A percentile compares a stretch with the other conserved stretches of the same genome.
These are phyloP conservation scores for Coecobrya sp. DNA, from an alignment of 2,888 invertebrate species.

Conservation along the genomic window DNA sequence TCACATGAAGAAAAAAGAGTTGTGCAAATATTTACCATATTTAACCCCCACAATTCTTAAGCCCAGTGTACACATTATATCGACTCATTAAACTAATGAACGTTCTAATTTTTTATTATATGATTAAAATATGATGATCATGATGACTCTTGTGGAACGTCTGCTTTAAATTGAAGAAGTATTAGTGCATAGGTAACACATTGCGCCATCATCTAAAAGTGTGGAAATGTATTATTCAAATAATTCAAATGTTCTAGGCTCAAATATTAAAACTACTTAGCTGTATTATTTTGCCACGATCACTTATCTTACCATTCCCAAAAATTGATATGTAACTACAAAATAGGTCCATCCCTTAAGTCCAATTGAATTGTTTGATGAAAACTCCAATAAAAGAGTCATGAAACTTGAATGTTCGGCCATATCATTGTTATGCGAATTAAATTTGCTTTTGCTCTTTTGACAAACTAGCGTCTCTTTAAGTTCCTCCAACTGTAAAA, in stretches of 20 bases:
- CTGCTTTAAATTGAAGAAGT: slow-evolving; percentile 35
- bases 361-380: slow-evolving; percentile 35
- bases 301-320: slow-evolving; percentile 50
- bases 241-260: too few relatives aligned
- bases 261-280: too few relatives aligned
- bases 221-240: too few relatives aligned
- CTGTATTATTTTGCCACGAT: too few relatives aligned
- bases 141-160: too few relatives aligned
- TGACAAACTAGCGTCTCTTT: slow-evolving; percentile 42
- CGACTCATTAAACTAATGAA: too few relatives aligned
- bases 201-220: slow-evolving; percentile 53
- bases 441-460: not conserved
- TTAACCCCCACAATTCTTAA: too few relatives aligned
- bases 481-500: slow-evolving; percentile 2
- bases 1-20: too few relatives aligned
- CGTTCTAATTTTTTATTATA: too few relatives aligned
- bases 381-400: slow-evolving; percentile 37
- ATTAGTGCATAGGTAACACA: slow-evolving; percentile 46
- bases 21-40: too few relatives aligned
- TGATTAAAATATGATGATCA: too few relatives aligned
- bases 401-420: not conserved
- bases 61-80: too few relatives aligned
- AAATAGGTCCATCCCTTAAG: slow-evolving; percentile 50
- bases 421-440: not conserved
- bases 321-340: slow-evolving; percentile 48